These are phyloP conservation scores for Ascaphus truei DNA, from an alignment of 2,113 vertebrate species.

Conservation along the genomic window DNA sequence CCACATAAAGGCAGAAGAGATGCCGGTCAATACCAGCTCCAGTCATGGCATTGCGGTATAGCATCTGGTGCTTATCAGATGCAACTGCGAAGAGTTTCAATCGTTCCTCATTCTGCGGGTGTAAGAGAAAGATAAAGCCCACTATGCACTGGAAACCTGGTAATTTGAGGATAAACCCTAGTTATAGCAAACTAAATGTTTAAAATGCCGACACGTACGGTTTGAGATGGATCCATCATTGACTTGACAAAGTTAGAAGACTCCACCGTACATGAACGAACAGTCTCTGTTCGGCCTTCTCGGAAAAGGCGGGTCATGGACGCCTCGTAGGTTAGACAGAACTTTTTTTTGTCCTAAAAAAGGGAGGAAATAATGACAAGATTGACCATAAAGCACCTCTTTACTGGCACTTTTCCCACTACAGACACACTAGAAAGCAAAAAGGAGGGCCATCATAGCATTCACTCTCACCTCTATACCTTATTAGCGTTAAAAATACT, in stretches of 20 bases:
- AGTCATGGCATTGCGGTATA: slow-evolving; percentile 74
- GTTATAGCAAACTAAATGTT: not conserved
- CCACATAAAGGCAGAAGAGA: slow-evolving; percentile 80
- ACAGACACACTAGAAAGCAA: too few relatives aligned
- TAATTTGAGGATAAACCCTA: too few relatives aligned
- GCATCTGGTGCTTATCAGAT: slow-evolving; percentile 73
- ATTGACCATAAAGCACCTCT: too few relatives aligned
- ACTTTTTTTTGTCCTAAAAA: slow-evolving; percentile 67
- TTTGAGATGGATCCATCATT: slow-evolving; percentile 63
- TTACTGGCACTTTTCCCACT: too few relatives aligned
- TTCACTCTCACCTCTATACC: too few relatives aligned
- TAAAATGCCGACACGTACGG: slow-evolving; percentile 21
- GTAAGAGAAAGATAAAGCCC: not conserved
- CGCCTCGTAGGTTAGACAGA: slow-evolving; percentile 81
- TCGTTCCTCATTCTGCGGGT: slow-evolving; percentile 60
- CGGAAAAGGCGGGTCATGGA: slow-evolving; percentile 82
- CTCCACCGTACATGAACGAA: slow-evolving; percentile 74
- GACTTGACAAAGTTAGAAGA: slow-evolving; percentile 70
- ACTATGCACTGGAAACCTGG: not conserved
- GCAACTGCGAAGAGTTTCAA: slow-evolving; percentile 63
- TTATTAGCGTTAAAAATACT: too few relatives aligned
- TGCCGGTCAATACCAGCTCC: slow-evolving; percentile 79
- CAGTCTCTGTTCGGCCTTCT: slow-evolving; percentile 82
- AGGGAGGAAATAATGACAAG: not conserved
- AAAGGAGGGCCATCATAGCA: too few relatives aligned